These are phyloP conservation scores for Macrochelys suwanniensis DNA, from an alignment of 2,797 vertebrate species.

Conservation along the genomic window DNA sequence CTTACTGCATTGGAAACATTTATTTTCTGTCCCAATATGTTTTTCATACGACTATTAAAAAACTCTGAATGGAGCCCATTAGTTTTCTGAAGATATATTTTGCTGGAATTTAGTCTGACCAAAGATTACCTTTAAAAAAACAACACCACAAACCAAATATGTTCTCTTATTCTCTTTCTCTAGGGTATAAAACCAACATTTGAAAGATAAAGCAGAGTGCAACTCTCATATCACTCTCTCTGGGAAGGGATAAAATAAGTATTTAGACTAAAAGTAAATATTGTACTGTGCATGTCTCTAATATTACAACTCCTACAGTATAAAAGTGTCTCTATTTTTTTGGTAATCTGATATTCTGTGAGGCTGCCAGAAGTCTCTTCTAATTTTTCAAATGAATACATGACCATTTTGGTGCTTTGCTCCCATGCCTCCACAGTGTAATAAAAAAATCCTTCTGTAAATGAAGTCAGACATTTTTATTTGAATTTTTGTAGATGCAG, in stretches of 20 bases:
- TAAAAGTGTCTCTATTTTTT: neutral
- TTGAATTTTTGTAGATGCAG: slow-evolving; percentile 59
- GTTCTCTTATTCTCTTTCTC: neutral
- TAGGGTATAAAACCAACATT: neutral
- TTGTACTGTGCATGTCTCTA: neutral
- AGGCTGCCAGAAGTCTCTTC: neutral
- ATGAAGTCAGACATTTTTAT: slow-evolving; percentile 60
- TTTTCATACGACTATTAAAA: neutral
- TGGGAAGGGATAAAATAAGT: neutral
- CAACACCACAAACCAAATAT: neutral
- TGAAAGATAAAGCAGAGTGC: slow-evolving; percentile 11
- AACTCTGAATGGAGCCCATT: neutral
- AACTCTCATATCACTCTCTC: neutral
- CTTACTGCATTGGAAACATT: neutral
- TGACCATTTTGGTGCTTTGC: slow-evolving; percentile 3
- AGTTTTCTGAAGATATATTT: neutral
- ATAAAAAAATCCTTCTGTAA: slow-evolving; percentile 39
- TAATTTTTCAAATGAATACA: neutral
- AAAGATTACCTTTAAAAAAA: neutral
- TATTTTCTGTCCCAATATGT: neutral
- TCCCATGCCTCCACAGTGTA: slow-evolving; percentile 2
- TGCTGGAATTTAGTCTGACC: neutral
- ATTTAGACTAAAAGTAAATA: neutral
- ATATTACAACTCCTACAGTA: neutral
- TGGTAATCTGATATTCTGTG: neutral